Conservation (phyloP, 2,888 invertebrate species). For the Diaprepes abbreviatus region DNA sequence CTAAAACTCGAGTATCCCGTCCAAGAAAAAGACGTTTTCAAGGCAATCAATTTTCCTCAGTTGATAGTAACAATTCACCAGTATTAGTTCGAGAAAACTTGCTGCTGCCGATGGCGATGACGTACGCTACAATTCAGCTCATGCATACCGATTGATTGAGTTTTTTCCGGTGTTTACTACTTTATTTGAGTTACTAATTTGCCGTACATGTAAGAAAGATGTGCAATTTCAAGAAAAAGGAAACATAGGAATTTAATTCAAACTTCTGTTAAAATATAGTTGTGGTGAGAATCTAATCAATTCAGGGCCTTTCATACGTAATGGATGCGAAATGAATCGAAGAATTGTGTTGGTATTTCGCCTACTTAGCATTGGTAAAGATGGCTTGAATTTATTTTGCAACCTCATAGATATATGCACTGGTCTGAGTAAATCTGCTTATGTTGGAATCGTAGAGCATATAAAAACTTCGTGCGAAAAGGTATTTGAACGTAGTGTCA, state of each 20-base stretch:
- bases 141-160: background rate
- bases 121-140: background rate
- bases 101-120: background rate
- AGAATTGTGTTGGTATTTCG: too few species aligned
- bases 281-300: background rate
- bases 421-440: too few species aligned
- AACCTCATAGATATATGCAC: too few species aligned
- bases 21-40: too few species aligned
- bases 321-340: background rate
- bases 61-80: background rate
- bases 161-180: background rate
- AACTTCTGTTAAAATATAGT: background rate
- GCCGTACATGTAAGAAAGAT: background rate
- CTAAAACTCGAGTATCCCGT: too few species aligned
- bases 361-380: too few species aligned
- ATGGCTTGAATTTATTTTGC: too few species aligned
- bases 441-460: too few species aligned
- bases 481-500: too few species aligned
- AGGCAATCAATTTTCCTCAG: too few species aligned
- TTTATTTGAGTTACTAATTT: background rate
- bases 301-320: background rate
- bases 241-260: background rate
- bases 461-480: too few species aligned
- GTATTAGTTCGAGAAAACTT: background rate
- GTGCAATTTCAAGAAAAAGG: background rate